phyloP scores from a whole-genome alignment of 2,888 invertebrate species.

The Tryphoninae sp. region DNA sequence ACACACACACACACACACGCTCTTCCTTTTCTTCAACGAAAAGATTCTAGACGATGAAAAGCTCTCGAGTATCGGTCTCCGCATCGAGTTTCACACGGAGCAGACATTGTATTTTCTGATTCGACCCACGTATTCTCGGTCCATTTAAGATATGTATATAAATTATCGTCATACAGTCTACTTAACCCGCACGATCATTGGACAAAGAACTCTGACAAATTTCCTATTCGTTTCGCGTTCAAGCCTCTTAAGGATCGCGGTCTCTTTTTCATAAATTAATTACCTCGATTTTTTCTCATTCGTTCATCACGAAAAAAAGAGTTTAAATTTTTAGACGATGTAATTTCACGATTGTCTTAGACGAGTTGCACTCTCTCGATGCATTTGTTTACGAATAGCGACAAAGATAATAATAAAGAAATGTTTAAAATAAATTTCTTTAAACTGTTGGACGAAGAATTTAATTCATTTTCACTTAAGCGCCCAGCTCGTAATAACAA shows the following conservation, averaged over 20 bases:
- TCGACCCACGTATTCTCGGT: slow-evolving; percentile 19
- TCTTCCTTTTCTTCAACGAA: background rate
- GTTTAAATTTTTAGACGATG: too few relatives aligned
- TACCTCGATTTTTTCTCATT: too few relatives aligned
- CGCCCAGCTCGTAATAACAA: too few relatives aligned
- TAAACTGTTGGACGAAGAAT: too few relatives aligned
- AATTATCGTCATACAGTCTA: slow-evolving; percentile 10
- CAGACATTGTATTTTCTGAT: slow-evolving; percentile 47
- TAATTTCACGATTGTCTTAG: too few relatives aligned
- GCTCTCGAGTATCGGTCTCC: slow-evolving; percentile 21
- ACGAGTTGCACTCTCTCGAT: too few relatives aligned
- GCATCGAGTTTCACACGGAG: slow-evolving; percentile 22
- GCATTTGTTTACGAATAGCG: too few relatives aligned
- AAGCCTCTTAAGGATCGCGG: background rate
- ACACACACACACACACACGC: too few relatives aligned
- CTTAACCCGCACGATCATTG: slow-evolving; percentile 26
- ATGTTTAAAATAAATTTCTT: too few relatives aligned
- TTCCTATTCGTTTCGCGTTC: slow-evolving; percentile 6
- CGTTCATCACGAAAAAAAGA: too few relatives aligned
- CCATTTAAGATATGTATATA: slow-evolving; percentile 34
- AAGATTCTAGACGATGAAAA: slow-evolving; percentile 37
- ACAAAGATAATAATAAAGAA: too few relatives aligned
- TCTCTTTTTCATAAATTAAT: background rate
- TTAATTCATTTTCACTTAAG: too few relatives aligned
- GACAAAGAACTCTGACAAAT: slow-evolving; percentile 31